Evolutionary conservation across 2,888 invertebrate genomes (phyloP).

Genomic region (Hyposoter dolosus): DNA sequence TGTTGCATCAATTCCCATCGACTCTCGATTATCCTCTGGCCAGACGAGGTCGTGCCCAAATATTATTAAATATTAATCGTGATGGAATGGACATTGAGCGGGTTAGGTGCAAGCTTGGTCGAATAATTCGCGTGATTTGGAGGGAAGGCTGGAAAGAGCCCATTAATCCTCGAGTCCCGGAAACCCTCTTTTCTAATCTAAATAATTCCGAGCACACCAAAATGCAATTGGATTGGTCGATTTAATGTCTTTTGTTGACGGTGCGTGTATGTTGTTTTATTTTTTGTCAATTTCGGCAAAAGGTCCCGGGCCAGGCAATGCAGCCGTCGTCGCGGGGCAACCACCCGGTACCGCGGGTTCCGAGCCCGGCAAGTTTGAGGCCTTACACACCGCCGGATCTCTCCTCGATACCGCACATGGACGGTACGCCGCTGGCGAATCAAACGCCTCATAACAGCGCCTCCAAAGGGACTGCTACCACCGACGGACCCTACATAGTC

Average conservation of each 20-base stretch:
- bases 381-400: conserved; percentile 83
- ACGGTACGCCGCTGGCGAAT: conserved; percentile 78
- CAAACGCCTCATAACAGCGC: conserved; percentile 73
- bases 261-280: too few species aligned
- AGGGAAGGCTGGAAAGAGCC: too few species aligned
- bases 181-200: too few species aligned
- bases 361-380: conserved; percentile 75
- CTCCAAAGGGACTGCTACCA: conserved; percentile 73
- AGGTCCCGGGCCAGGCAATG: conserved; percentile 83
- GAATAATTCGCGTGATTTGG: conserved; percentile 37
- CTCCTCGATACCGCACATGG: conserved; percentile 84
- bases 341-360: conserved; percentile 78
- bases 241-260: too few species aligned
- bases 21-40: not conserved
- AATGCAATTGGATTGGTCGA: too few species aligned
- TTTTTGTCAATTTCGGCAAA: conserved; percentile 52
- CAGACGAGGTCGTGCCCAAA: conserved; percentile 18
- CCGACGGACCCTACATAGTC: conserved; percentile 80
- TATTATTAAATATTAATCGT: too few species aligned
- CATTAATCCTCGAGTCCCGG: too few species aligned
- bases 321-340: conserved; percentile 81
- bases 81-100: too few species aligned
- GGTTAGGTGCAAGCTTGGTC: not conserved
- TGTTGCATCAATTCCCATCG: not conserved
- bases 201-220: too few species aligned